Evolutionary conservation across 2,888 invertebrate species (phyloP), one percentile per base, ranked within the genome.

Genomic region (Rugalucina vietnamica): DNA sequence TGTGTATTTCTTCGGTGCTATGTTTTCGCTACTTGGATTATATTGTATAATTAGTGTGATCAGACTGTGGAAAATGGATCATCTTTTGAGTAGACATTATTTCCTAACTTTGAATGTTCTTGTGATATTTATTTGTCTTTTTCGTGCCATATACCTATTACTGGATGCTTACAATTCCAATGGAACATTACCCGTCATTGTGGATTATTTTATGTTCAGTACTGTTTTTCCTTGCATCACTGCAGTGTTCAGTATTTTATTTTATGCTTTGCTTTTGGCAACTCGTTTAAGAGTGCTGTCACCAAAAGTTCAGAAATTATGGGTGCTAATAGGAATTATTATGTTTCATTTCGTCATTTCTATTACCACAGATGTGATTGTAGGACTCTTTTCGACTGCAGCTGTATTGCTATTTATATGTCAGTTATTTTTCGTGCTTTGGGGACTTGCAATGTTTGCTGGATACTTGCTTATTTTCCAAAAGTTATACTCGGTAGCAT

Each of bases 131-230:
- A 97, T 98, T 65, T 98, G 98, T 93, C 96, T 97, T 27, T 96
- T 93, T n/a, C 87, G 95, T 74, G 97, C 98, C 91, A 97, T 98
- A 91, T 98, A 98, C 93, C 96, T 98, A 90, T 97, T 98, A 91
- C 97, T 98, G 93, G 98, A 98, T 95, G 98, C 98, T 0, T 98
- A 98, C 94, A 98, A 98, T 93, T 96, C 97, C n/a, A 97, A 97
- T 85, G 96, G 96, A 84, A 97, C 97, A 0, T 96, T 98, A 93
- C 97, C 97, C 82, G 95, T 97, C 84, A 97, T 92, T 18, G 57
- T 98, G 43, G 97, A 98, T 76, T 97, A 97, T 93, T 96, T 98
- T 74, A 95, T 98, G 54, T 96, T 98, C 86, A 97, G 98, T 93
- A 96, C 98, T 80, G 98, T 98, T 0, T 97, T 98, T 86, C 98